Conservation (phyloP, 2,888 invertebrate species). For the Dromius quadrimaculatus region DNA sequence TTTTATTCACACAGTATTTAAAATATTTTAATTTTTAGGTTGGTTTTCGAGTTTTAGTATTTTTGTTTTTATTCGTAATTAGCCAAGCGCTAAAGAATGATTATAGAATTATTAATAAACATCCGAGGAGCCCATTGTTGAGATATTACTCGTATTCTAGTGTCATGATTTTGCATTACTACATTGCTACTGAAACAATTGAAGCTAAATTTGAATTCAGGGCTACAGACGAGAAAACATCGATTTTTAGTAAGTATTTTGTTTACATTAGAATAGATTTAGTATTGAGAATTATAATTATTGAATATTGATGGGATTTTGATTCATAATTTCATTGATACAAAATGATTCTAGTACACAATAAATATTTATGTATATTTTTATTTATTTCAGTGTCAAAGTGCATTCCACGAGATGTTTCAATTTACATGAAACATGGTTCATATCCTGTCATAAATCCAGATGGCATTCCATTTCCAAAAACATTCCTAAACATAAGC, state of each 20-base stretch:
- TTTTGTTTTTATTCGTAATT: constrained; percentile 12
- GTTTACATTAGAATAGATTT: too few relatives aligned
- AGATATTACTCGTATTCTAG: constrained; percentile 62
- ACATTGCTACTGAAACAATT: constrained; percentile 62
- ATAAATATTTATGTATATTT: background rate
- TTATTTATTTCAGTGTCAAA: constrained; percentile 39
- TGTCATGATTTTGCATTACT: constrained; percentile 62
- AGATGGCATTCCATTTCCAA: constrained; percentile 81
- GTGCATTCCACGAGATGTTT: constrained; percentile 69
- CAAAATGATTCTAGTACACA: background rate
- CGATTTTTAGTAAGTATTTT: constrained; percentile 61
- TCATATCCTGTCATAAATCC: constrained; percentile 87
- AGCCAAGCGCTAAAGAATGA: background rate
- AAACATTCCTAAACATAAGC: constrained; percentile 61
- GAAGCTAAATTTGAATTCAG: constrained; percentile 63
- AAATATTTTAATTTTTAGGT: constrained; percentile 19
- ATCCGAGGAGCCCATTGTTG: constrained; percentile 33
- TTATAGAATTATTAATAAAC: constrained; percentile 32
- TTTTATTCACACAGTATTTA: background rate
- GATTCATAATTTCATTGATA: background rate
- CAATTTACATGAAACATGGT: constrained; percentile 81
- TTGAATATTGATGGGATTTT: background rate
- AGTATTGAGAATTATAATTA: background rate
- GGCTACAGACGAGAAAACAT: constrained; percentile 61
- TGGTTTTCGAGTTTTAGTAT: constrained; percentile 13